These are phyloP conservation scores for Anticlea derivata DNA, from an alignment of 2,888 invertebrate genomes.

Conservation along the genomic window DNA sequence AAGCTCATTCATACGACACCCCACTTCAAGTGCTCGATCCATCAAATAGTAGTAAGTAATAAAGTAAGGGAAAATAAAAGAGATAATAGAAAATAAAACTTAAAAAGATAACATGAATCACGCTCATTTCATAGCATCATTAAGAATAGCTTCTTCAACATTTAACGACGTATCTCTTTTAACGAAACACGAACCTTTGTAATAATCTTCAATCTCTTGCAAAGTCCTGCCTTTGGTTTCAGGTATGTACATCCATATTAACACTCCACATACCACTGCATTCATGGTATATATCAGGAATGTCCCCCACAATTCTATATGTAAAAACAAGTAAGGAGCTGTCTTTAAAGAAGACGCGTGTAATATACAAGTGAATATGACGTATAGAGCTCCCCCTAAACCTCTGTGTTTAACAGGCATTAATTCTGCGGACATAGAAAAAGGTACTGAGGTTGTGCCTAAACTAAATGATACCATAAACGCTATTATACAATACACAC, in stretches of 20 bases:
- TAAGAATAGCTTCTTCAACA: background rate
- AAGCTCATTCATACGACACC: too few species aligned
- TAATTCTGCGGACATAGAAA: slow-evolving; percentile 27
- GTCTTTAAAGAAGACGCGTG: slow-evolving; percentile 32
- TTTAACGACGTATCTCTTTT: background rate
- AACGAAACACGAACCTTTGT: slow-evolving; percentile 1
- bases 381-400: slow-evolving; percentile 31
- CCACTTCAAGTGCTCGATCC: too few species aligned
- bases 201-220: slow-evolving; percentile 35
- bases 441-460: slow-evolving; percentile 22
- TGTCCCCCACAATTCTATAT: slow-evolving; percentile 31
- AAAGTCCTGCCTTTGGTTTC: slow-evolving; percentile 34
- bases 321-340: slow-evolving; percentile 33
- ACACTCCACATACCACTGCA: slow-evolving; percentile 13
- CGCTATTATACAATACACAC: slow-evolving; percentile 27
- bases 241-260: slow-evolving; percentile 35
- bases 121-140: background rate
- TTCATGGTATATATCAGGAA: slow-evolving; percentile 30
- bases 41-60: too few species aligned
- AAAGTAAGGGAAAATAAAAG: too few species aligned
- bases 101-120: background rate
- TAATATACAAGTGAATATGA: slow-evolving; percentile 26
- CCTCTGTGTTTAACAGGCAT: slow-evolving; percentile 38
- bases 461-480: slow-evolving; percentile 24
- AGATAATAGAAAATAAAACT: too few species aligned